Percentiles rank a stretch among this genome's conserved stretches.
Evolutionary conservation across 1,140 invertebrate species (phyloP).

Genomic region (Drosophila pruinosa): DNA sequence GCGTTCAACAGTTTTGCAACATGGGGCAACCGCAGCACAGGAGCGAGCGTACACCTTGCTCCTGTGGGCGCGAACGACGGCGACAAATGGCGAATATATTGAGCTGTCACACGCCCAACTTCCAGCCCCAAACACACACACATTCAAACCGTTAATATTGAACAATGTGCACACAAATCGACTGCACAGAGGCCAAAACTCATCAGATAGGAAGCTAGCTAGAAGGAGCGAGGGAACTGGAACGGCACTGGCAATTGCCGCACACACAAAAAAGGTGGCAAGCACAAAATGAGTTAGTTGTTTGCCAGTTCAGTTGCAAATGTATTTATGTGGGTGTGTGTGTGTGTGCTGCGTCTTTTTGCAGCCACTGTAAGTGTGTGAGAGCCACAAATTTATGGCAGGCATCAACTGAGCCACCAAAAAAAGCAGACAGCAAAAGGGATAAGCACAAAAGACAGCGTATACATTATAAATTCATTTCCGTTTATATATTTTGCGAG

Average conservation of each 20-base stretch:
- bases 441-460: constrained; percentile 51
- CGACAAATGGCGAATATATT: constrained; percentile 82
- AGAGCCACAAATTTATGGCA: constrained; percentile 37
- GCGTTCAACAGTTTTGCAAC: constrained; percentile 77
- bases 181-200: constrained; percentile 15
- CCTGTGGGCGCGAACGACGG: constrained; percentile 49
- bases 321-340: background rate
- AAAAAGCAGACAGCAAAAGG: constrained; percentile 14
- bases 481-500: constrained; percentile 61
- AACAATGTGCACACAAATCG: constrained; percentile 66
- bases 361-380: constrained; percentile 12
- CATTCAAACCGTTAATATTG: constrained; percentile 53
- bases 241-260: constrained; percentile 51
- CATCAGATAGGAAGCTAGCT: constrained; percentile 22
- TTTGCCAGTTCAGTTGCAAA: constrained; percentile 50
- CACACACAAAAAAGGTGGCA: constrained; percentile 54
- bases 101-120: constrained; percentile 72
- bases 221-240: constrained; percentile 23
- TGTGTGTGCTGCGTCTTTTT: constrained; percentile 25
- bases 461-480: constrained; percentile 77
- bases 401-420: constrained; percentile 17
- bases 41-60: constrained; percentile 19
- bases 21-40: constrained; percentile 46
- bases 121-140: constrained; percentile 13
- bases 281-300: constrained; percentile 78